phyloP scores from a whole-genome alignment of 2,797 vertebrate species.

The Microctenopoma lineatum region DNA sequence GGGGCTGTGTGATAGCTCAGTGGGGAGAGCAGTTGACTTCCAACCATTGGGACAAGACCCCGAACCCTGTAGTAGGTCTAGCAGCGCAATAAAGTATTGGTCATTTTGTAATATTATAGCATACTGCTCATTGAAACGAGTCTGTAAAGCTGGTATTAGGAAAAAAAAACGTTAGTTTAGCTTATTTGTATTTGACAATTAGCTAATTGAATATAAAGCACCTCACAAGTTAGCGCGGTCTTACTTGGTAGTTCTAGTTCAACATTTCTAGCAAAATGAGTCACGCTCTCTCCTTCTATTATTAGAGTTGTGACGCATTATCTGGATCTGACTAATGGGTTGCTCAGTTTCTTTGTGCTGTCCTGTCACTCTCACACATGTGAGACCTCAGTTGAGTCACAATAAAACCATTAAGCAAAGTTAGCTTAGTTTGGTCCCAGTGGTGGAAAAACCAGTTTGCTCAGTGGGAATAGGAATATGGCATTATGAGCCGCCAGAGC shows the following conservation, averaged over 20 bases:
- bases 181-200: background rate
- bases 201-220: background rate
- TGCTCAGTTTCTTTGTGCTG: background rate
- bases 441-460: slow-evolving; percentile 50
- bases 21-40: too few relatives aligned
- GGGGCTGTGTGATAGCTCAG: too few relatives aligned
- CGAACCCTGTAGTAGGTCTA: too few relatives aligned
- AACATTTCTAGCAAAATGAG: background rate
- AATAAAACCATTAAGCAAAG: background rate
- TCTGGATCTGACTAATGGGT: slow-evolving; percentile 18
- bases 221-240: background rate
- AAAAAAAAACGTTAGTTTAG: too few relatives aligned
- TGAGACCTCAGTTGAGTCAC: slow-evolving; percentile 20
- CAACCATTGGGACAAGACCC: too few relatives aligned
- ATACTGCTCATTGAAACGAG: background rate
- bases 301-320: slow-evolving; percentile 26
- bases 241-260: slow-evolving; percentile 3
- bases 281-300: slow-evolving; percentile 18
- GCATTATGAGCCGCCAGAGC: background rate
- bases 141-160: background rate
- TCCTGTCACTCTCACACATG: background rate
- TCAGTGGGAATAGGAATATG: slow-evolving; percentile 18
- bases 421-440: background rate
- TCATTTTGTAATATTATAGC: too few relatives aligned
- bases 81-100: too few relatives aligned